Evolutionary conservation across 2,797 vertebrate genomes (phyloP).

Genomic region (Glyptemys insculpta): DNA sequence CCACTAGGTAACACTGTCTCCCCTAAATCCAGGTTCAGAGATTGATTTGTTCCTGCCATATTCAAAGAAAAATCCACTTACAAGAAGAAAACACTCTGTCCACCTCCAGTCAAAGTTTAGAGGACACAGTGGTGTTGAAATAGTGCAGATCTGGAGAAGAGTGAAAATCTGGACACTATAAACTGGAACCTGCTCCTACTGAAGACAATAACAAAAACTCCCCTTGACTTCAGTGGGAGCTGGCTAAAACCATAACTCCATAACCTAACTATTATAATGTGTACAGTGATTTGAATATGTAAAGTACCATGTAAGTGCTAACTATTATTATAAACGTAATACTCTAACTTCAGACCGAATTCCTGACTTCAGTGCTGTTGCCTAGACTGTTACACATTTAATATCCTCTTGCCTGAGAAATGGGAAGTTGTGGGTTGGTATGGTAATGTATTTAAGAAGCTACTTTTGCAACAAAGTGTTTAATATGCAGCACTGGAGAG

Average conservation of each 20-base stretch:
- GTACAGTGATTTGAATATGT: not conserved
- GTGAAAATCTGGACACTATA: not conserved
- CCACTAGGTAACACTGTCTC: not conserved
- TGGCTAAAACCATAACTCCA: fast-evolving
- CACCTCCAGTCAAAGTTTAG: not conserved
- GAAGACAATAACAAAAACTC: not conserved
- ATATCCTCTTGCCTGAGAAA: fast-evolving
- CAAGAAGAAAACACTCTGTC: not conserved
- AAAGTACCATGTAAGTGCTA: not conserved
- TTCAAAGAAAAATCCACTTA: not conserved
- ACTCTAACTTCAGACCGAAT: not conserved
- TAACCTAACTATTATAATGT: not conserved
- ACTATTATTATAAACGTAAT: not conserved
- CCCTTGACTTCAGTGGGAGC: not conserved
- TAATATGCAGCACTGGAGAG: not conserved
- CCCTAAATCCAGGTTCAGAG: not conserved
- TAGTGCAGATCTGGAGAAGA: not conserved
- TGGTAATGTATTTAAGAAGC: not conserved
- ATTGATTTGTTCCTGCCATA: not conserved
- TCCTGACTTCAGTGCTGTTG: not conserved
- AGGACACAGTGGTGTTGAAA: not conserved
- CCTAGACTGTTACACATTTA: not conserved
- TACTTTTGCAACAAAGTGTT: not conserved
- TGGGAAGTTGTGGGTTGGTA: not conserved
- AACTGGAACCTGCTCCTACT: not conserved